Evolutionary conservation across 2,113 vertebrate species (phyloP).

Genomic region (Alethe castanea): DNA sequence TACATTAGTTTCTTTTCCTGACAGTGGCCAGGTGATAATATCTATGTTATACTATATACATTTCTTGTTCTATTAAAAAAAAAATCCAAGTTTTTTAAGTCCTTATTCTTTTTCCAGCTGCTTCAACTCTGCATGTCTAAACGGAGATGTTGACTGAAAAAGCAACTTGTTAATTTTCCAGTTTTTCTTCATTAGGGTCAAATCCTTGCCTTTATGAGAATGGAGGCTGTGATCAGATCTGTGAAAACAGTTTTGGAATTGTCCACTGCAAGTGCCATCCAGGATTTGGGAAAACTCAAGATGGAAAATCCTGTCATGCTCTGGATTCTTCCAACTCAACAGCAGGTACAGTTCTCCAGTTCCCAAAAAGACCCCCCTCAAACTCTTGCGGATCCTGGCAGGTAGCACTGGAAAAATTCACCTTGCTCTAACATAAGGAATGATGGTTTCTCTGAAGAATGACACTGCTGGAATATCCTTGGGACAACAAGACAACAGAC

Average conservation of each 20-base stretch:
- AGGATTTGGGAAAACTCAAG: slow-evolving; percentile 61
- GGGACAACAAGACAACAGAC: not conserved
- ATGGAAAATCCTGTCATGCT: slow-evolving; percentile 71
- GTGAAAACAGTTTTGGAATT: slow-evolving; percentile 77
- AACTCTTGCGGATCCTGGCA: not conserved
- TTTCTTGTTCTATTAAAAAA: not conserved
- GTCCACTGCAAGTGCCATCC: slow-evolving; percentile 75
- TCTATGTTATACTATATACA: not conserved
- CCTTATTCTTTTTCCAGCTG: not conserved
- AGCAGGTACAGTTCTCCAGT: slow-evolving; percentile 54
- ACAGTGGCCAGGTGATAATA: not conserved
- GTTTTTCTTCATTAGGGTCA: slow-evolving; percentile 60
- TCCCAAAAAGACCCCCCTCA: not conserved
- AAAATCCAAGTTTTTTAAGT: not conserved
- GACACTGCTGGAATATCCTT: not conserved
- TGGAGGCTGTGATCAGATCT: slow-evolving; percentile 83
- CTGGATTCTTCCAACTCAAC: not conserved
- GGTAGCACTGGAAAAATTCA: not conserved
- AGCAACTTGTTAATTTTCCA: not conserved
- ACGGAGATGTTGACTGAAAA: not conserved
- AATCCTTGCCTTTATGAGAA: slow-evolving; percentile 82
- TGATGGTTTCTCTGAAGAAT: not conserved
- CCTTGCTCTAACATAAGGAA: not conserved
- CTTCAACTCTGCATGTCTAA: not conserved
- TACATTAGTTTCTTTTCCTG: not conserved